These are phyloP conservation scores for Daubentonia madagascariensis DNA, from an alignment of 2,113 vertebrate genomes.

Conservation along the genomic window DNA sequence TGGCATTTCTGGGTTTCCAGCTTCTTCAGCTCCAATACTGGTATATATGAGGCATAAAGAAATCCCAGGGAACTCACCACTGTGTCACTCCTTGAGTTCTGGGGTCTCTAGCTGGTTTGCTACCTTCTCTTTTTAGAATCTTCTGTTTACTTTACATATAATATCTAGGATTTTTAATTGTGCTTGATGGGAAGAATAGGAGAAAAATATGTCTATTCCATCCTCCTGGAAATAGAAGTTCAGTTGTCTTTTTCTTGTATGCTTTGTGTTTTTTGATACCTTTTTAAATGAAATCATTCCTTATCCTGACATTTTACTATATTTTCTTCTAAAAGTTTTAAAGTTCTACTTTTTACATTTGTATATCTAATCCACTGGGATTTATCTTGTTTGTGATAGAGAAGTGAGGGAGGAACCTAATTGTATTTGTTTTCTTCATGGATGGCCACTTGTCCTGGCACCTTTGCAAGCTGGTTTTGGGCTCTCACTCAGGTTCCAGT, in stretches of 20 bases:
- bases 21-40: neutral
- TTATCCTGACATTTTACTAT: neutral
- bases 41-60: neutral
- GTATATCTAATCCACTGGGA: neutral
- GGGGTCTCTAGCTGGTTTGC: neutral
- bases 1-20: neutral
- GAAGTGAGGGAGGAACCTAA: neutral
- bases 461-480: neutral
- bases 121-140: neutral
- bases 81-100: neutral
- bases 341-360: constrained; percentile 1
- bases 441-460: neutral
- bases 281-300: neutral
- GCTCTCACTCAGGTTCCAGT: neutral
- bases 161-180: neutral
- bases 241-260: neutral
- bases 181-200: neutral
- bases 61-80: neutral
- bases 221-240: neutral
- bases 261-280: neutral
- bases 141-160: too few relatives aligned
- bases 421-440: neutral
- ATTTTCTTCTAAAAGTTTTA: neutral
- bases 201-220: neutral
- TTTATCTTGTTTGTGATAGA: neutral